Percentiles rank a stretch among this genome's conserved stretches.
These are phyloP conservation scores for Potorous gilbertii DNA, from an alignment of 2,797 vertebrate genomes.

Conservation along the genomic window DNA sequence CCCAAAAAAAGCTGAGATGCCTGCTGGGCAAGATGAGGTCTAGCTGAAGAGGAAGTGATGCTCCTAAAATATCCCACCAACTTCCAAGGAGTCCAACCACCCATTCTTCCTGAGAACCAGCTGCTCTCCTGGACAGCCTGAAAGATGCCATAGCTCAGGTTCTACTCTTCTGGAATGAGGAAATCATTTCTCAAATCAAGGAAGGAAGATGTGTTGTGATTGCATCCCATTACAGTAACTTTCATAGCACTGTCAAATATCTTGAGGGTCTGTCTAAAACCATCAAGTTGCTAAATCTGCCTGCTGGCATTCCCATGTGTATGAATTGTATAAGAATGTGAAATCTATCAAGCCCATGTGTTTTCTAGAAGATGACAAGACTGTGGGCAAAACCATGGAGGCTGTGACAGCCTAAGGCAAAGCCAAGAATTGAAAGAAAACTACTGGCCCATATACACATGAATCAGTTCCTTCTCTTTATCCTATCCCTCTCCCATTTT, in stretches of 20 bases:
- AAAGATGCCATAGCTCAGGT: not conserved
- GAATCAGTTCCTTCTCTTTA: not conserved
- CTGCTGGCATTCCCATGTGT: not conserved
- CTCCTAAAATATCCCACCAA: not conserved
- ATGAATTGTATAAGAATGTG: not conserved
- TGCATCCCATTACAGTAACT: not conserved
- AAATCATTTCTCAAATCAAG: not conserved
- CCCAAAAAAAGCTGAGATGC: not conserved
- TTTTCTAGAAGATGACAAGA: not conserved
- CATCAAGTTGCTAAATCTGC: not conserved
- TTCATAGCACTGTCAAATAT: not conserved
- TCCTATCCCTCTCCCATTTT: not conserved
- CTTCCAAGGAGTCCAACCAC: not conserved
- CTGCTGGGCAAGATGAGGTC: not conserved
- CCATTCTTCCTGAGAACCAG: not conserved
- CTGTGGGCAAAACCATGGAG: not conserved
- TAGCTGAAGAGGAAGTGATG: not conserved
- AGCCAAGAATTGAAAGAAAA: not conserved
- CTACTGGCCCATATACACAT: rapidly evolving
- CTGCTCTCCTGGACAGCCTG: not conserved
- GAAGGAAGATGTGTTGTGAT: not conserved
- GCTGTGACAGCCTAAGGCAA: not conserved
- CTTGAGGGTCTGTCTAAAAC: not conserved
- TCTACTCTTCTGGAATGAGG: not conserved
- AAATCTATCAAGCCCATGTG: not conserved